Evolutionary conservation across 2,888 invertebrate species (phyloP), one percentile per base, ranked within the genome.

Genomic region (Resseliella maxima): DNA sequence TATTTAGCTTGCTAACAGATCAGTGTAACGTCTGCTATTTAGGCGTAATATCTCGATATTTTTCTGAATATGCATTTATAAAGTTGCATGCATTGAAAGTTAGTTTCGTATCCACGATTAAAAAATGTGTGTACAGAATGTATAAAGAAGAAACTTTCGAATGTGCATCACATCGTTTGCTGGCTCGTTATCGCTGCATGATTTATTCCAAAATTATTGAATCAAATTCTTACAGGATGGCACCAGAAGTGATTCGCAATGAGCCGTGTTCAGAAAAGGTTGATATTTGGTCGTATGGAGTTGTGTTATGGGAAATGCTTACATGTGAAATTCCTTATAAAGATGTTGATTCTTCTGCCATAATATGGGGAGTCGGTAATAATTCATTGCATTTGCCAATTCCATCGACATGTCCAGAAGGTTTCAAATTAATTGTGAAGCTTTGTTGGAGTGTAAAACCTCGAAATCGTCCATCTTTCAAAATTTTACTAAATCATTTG

Each of bases 301-400:
- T 99, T 0, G 98, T 99, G 0, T 92, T 99, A 15, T 99, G 99
- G 99, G 99, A 99, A 91, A 92, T 99, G 89, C 92, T 99, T 86
- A 99, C 98, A 0, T 96, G 98, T 89, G 98, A 96, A 92, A 95
- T 96, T 87, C 98, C 98, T 0, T 98, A 97, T 91, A 96, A 96
- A 90, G 97, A 97, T 89, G 96, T 99, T 87, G 99, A 99, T 90
- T 96, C 97, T 0, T 97, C 97, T 50, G 98, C 99, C 85, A 97
- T 99, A 86, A 98, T 99, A 92, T 99, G 97, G 95, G 98, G 99
- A 5, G 99, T 99, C 0, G 99, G 99, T 0, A 97, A 96, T 87
- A 97, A 98, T 90, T 96, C 97, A 64, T 93, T 99, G 0, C 94
- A 95, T 87, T 93, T 99, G 85, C 98, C 98, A 0, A 95, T 99